Percentiles rank a stretch among this genome's conserved stretches.
phyloP scores from a whole-genome alignment of 2,797 vertebrate genomes.

The Lithobates pipiens region DNA sequence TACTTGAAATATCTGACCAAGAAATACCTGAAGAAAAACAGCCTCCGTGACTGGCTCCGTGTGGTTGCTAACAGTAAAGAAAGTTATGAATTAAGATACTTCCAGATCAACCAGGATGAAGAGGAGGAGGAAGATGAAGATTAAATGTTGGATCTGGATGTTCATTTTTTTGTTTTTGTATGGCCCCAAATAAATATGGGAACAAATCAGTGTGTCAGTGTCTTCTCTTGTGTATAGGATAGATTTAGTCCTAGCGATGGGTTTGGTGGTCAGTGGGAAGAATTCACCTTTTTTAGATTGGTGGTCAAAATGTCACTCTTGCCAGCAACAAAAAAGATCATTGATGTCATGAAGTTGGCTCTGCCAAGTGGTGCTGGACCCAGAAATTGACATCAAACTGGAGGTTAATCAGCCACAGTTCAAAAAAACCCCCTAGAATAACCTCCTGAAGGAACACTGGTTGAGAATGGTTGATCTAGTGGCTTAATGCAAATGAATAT shows the following conservation, averaged over 20 bases:
- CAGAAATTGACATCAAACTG: no score
- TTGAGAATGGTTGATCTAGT: no score
- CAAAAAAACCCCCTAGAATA: no score
- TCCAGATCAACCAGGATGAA: conserved; percentile 98
- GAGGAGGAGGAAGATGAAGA: conserved; percentile 97
- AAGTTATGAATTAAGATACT: conserved; percentile 94
- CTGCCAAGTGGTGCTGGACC: no score
- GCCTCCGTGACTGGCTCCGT: conserved; percentile 91
- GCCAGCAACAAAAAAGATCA: no score
- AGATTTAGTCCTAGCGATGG: neutral
- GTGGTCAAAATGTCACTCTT: no score
- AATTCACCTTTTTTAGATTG: no score
- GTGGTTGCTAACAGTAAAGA: conserved; percentile 96
- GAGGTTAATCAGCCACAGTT: no score
- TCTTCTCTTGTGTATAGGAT: neutral
- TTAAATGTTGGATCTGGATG: conserved; percentile 73
- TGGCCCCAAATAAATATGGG: conserved; percentile 82
- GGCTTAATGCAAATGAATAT: no score
- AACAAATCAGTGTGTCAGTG: neutral
- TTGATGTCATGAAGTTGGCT: no score
- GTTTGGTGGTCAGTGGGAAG: no score
- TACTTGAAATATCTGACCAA: conserved; percentile 97
- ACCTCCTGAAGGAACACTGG: no score
- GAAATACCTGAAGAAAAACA: conserved; percentile 97
- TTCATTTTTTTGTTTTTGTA: conserved; percentile 73